Percentiles rank a stretch among this genome's conserved stretches.
Evolutionary conservation across 1,140 invertebrate genomes (phyloP).

Genomic region (Globodera ellingtonae): DNA sequence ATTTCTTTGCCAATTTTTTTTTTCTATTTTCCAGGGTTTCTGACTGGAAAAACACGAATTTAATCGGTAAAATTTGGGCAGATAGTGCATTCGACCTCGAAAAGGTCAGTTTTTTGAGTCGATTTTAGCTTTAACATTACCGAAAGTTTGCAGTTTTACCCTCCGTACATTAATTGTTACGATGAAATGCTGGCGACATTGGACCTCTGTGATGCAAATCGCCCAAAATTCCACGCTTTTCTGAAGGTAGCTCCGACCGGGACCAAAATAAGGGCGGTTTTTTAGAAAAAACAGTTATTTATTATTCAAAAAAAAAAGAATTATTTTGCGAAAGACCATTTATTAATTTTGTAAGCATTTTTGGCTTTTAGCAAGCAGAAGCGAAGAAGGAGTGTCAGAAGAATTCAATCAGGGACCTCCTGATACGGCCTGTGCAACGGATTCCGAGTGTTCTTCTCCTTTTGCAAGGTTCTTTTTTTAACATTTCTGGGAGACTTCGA

Average conservation of each 20-base stretch:
- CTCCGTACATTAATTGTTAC: conserved; percentile 46
- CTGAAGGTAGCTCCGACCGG: conserved; percentile 23
- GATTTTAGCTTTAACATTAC: neutral
- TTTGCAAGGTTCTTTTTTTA: conserved; percentile 35
- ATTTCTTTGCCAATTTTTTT: neutral
- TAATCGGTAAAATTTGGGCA: conserved; percentile 43
- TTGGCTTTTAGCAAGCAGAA: conserved; percentile 35
- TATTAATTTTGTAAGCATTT: neutral
- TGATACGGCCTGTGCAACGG: conserved; percentile 44
- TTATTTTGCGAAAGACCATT: neutral
- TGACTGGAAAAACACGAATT: conserved; percentile 23
- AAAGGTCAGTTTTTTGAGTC: neutral
- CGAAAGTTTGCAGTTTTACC: conserved; percentile 26
- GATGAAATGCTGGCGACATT: conserved; percentile 29
- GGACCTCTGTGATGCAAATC: conserved; percentile 28
- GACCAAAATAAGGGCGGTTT: neutral
- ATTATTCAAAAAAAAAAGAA: conserved; percentile 11
- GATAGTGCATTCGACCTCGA: conserved; percentile 29
- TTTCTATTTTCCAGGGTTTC: neutral
- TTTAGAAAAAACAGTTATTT: neutral
- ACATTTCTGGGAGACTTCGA: no score
- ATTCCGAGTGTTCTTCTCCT: conserved; percentile 50
- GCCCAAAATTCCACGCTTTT: conserved; percentile 41
- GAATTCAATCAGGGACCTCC: conserved; percentile 40
- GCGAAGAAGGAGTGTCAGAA: conserved; percentile 36